Base-by-base conservation (phyloP, 2,797 vertebrate genomes). In the Pachyuromys duprasi region DNA sequence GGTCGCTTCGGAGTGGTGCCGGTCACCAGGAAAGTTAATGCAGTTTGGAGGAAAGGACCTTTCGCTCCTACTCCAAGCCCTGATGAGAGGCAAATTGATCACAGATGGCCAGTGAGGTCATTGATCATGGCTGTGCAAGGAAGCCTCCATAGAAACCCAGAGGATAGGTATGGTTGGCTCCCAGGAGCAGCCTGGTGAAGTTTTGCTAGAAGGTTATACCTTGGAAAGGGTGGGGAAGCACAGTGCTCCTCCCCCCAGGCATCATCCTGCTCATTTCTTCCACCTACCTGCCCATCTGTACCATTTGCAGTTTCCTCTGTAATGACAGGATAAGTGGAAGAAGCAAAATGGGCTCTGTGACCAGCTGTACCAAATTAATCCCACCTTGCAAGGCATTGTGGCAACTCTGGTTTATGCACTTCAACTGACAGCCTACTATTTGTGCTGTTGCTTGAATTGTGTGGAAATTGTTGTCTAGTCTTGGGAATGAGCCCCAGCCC, bases 141-240 rank as follows among this genome's bases (percentile, higher is more conserved):
- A 83, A 88, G 55, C 33, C 39, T 62, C 42, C 15, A 8, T 31
- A 53, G 72, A 60, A 65, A 7, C 1, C 18, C 26, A 15, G 1
- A 89, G 55, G 45, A 72, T 17, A 17, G 62, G 53, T 33, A 31
- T 4, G 8, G 15, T 62, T 28, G n/a, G 5, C 49, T 81, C 67
- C 42, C 8, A 1, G 42, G 5, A 9, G 8, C 9, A 49, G 63
- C 33, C 39, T 6, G 14, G n/a, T 18, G 18, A 39, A 3, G 62
- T 24, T 39, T 31, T 18, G 3, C 22, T 5, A 2, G 9, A n/a
- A 6, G 74, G 45, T n/a, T 31, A 53, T 7, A 7, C 24, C 31
- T 5, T 1, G 12, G 62, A 92, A 57, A 36, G 24, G 5, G 17
- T 1, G 0, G 26, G 0, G 14, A 65, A 11, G 31, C 24, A 22